These are phyloP conservation scores for Panagrolaimus sp. DNA, from an alignment of 1,140 invertebrate genomes.

Conservation along the genomic window DNA sequence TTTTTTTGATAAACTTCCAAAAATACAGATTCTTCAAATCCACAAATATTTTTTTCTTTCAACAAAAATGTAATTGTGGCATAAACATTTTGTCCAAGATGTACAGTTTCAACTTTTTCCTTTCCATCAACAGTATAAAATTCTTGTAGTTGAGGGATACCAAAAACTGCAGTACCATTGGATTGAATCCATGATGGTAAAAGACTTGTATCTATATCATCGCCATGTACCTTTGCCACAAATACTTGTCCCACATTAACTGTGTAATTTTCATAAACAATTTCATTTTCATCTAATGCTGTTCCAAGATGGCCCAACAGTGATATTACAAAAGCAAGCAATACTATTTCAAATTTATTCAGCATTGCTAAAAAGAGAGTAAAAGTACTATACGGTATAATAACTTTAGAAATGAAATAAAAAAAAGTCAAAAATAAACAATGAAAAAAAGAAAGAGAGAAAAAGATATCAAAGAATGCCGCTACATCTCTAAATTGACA, in stretches of 20 bases:
- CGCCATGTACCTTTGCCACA: not conserved
- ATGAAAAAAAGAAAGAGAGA: too few species aligned
- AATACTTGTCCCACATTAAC: not conserved
- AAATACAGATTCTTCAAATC: not conserved
- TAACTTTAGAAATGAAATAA: too few species aligned
- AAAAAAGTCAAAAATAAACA: too few species aligned
- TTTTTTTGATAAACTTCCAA: not conserved
- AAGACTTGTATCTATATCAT: not conserved
- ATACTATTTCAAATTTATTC: too few species aligned
- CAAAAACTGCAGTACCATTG: not conserved
- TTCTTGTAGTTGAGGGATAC: not conserved
- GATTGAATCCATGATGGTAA: not conserved
- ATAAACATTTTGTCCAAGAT: not conserved
- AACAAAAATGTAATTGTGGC: not conserved
- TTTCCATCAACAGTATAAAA: not conserved
- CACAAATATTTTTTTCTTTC: conserved; percentile 5
- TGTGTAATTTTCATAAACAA: too few species aligned
- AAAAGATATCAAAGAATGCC: too few species aligned
- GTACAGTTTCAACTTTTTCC: not conserved
- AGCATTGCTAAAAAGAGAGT: too few species aligned
- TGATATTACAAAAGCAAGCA: too few species aligned
- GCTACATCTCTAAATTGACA: not conserved
- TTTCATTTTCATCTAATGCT: too few species aligned
- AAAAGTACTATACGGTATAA: too few species aligned
- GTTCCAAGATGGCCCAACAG: too few species aligned